Percentiles rank a stretch among this genome's conserved stretches.
Conservation (phyloP, 2,888 invertebrate genomes). For the Parnassius apollo region DNA sequence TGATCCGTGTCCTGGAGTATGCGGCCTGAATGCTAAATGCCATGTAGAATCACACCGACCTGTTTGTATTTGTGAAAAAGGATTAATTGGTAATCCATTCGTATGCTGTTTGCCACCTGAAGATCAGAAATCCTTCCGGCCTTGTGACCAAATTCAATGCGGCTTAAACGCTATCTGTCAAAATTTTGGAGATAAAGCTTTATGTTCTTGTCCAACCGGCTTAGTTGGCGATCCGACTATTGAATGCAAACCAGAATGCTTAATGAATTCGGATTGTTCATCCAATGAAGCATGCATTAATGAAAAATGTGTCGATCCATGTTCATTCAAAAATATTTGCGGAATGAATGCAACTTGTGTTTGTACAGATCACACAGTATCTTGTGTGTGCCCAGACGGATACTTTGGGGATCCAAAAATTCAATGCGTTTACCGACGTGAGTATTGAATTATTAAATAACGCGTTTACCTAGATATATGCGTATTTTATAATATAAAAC, state of each 20-base stretch:
- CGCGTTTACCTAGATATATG: too few relatives aligned
- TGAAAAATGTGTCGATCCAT: constrained; percentile 88
- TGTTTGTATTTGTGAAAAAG: constrained; percentile 87
- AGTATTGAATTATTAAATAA: constrained; percentile 40
- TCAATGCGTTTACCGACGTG: constrained; percentile 84
- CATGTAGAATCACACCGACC: constrained; percentile 90
- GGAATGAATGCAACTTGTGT: constrained; percentile 90
- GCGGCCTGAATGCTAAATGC: constrained; percentile 88
- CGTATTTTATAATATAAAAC: too few relatives aligned
- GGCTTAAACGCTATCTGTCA: constrained; percentile 90
- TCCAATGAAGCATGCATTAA: constrained; percentile 88
- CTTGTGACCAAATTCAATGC: constrained; percentile 88
- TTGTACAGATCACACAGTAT: constrained; percentile 90
- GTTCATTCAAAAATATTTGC: constrained; percentile 85
- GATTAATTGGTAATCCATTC: constrained; percentile 89
- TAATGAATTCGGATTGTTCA: constrained; percentile 91
- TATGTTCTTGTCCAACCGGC: constrained; percentile 88
- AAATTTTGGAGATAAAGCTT: constrained; percentile 84
- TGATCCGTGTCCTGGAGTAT: constrained; percentile 91
- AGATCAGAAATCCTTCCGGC: constrained; percentile 80
- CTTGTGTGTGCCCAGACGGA: constrained; percentile 88
- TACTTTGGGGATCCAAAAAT: constrained; percentile 90
- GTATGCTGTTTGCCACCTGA: constrained; percentile 84
- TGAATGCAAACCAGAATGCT: constrained; percentile 90
- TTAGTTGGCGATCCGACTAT: constrained; percentile 89